Evolutionary conservation across 2,113 vertebrate genomes (phyloP), one percentile per base, ranked within the genome.

Genomic region (Caranx ignobilis): DNA sequence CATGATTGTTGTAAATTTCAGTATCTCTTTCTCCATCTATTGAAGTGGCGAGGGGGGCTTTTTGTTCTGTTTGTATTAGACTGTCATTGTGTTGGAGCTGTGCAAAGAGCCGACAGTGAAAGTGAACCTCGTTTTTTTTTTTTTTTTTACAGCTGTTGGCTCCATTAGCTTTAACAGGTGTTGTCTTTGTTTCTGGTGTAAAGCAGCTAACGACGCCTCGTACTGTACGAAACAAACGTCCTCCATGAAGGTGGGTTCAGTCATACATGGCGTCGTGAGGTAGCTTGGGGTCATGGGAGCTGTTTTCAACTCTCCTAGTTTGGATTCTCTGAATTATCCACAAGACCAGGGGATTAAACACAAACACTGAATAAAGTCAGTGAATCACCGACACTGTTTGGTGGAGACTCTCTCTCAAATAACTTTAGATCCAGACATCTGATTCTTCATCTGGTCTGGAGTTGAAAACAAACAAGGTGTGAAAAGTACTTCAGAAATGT

Each of bases 81-180:
- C 6, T 39, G 55, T 64, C 35, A 70, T 63, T 81, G 39, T 45
- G 66, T 19, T 61, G 11, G 39, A 34, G 18, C 21, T 6, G 11
- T 65, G 55, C 55, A 77, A 65, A 39, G 37, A 47, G 71, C 43
- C 56, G 39, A 50, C 45, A 55, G 6, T 2, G 37, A 64, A 59
- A 35, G 34, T 8, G 57, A 72, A 65, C 31, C 12, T 47, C 0
- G 2, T 57, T 37, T 60, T 31, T 5, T 26, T 26, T 26, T 26
- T 26, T 26, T 26, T 26, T 26, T 26, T 26, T 26, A 26, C 11
- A 62, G 43, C 32, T 73, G 34, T 61, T 55, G 34, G 35, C 2
- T 5, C 0, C 41, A 2, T 34, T 19, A 61, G 55, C 31, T 69
- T 11, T 16, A 57, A 79, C 45, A 59, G 26, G 72, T 72, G 26